Evolutionary conservation across 2,113 vertebrate species (phyloP).

Genomic region (Cariama cristata): DNA sequence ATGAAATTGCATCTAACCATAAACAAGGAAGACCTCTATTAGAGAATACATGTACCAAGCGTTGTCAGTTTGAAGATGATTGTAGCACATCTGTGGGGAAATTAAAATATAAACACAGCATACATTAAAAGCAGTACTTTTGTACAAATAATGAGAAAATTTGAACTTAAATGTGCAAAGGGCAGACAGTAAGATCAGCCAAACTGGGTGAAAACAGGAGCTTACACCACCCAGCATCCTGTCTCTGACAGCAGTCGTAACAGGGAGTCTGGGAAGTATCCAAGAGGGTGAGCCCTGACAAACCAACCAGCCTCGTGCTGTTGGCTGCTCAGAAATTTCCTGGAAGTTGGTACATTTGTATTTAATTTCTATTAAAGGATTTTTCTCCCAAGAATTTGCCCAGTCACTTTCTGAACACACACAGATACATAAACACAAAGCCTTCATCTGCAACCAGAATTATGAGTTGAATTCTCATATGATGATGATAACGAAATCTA

Average conservation of each 20-base stretch:
- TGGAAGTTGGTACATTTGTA: not conserved
- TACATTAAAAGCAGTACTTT: not conserved
- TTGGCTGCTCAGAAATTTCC: not conserved
- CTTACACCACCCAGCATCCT: not conserved
- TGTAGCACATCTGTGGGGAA: not conserved
- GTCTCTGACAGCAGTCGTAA: fast-evolving
- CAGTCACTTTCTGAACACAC: not conserved
- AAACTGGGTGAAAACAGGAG: not conserved
- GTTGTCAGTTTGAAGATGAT: not conserved
- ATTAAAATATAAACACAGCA: not conserved
- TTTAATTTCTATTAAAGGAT: not conserved
- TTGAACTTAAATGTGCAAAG: not conserved
- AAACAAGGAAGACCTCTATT: not conserved
- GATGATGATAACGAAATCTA: slow-evolving; percentile 85
- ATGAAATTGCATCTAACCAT: not conserved
- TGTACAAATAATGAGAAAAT: not conserved
- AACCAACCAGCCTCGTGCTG: not conserved
- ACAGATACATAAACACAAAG: fast-evolving
- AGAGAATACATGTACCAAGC: fast-evolving
- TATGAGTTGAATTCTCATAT: slow-evolving; percentile 82
- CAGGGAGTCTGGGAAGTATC: not conserved
- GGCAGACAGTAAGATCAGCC: not conserved
- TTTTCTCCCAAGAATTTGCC: not conserved
- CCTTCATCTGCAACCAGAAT: slow-evolving; percentile 88
- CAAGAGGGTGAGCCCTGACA: not conserved